Evolutionary conservation across 1,140 invertebrate genomes (phyloP).

Genomic region (Heliconius hewitsoni): DNA sequence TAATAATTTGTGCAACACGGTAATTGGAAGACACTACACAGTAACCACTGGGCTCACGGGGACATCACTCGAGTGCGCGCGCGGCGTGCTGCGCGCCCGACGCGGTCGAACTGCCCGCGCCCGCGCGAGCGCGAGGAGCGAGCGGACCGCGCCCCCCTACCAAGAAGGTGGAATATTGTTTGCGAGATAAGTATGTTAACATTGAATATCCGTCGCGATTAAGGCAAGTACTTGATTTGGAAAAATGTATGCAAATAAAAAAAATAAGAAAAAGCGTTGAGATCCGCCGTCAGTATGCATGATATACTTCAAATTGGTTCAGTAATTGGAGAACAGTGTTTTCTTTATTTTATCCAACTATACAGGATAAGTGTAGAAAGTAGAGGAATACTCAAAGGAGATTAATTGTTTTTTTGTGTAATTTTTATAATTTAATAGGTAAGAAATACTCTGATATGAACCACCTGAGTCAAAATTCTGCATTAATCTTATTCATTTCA

Average conservation of each 20-base stretch:
- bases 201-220: slow-evolving; percentile 36
- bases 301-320: no score
- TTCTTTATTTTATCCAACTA: no score
- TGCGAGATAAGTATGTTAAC: slow-evolving; percentile 50
- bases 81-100: slow-evolving; percentile 64
- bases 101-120: slow-evolving; percentile 61
- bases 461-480: no score
- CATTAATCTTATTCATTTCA: no score
- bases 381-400: no score
- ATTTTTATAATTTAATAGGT: no score
- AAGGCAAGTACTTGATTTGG: background rate
- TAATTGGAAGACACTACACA: slow-evolving; percentile 50
- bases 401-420: no score
- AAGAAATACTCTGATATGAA: no score
- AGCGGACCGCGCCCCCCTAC: slow-evolving; percentile 56
- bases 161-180: slow-evolving; percentile 47
- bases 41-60: slow-evolving; percentile 53
- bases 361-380: no score
- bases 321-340: no score
- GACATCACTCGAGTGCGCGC: slow-evolving; percentile 67
- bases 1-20: slow-evolving; percentile 22
- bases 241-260: no score
- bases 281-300: background rate
- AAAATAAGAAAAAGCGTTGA: background rate
- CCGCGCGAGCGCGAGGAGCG: slow-evolving; percentile 22